Percentiles rank a stretch among this genome's conserved stretches.
phyloP scores from a whole-genome alignment of 2,113 vertebrate species.

The Thomomys bottae region DNA sequence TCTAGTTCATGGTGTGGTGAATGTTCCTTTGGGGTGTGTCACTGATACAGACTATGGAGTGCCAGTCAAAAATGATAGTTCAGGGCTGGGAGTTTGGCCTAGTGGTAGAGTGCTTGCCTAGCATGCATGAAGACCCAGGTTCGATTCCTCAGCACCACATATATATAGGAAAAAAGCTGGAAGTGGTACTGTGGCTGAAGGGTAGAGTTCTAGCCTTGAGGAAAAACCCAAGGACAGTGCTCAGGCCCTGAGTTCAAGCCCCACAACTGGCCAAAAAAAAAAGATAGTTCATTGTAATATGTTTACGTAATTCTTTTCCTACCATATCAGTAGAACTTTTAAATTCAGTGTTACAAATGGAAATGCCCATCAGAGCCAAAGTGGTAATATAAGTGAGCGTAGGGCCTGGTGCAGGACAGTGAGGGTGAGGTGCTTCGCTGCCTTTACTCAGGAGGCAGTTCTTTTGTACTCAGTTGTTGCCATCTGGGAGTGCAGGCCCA shows the following conservation, averaged over 20 bases:
- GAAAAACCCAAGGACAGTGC: too few species aligned
- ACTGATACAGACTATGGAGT: background rate
- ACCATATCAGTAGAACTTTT: background rate
- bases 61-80: background rate
- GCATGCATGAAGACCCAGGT: too few species aligned
- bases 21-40: background rate
- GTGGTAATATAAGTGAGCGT: background rate
- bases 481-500: background rate
- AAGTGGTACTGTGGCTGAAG: too few species aligned
- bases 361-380: background rate
- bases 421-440: background rate
- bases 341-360: background rate
- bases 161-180: too few species aligned
- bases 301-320: background rate
- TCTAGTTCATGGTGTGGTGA: background rate
- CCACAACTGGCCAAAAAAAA: too few species aligned
- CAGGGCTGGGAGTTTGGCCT: too few species aligned
- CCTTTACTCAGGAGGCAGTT: background rate
- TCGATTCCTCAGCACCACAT: too few species aligned
- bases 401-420: background rate
- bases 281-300: background rate
- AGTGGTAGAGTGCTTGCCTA: too few species aligned
- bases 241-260: too few species aligned
- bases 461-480: background rate
- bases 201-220: too few species aligned